Evolutionary conservation across 1,140 invertebrate genomes (phyloP), one percentile per base, ranked within the genome.

Genomic region (Cydia fagiglandana): DNA sequence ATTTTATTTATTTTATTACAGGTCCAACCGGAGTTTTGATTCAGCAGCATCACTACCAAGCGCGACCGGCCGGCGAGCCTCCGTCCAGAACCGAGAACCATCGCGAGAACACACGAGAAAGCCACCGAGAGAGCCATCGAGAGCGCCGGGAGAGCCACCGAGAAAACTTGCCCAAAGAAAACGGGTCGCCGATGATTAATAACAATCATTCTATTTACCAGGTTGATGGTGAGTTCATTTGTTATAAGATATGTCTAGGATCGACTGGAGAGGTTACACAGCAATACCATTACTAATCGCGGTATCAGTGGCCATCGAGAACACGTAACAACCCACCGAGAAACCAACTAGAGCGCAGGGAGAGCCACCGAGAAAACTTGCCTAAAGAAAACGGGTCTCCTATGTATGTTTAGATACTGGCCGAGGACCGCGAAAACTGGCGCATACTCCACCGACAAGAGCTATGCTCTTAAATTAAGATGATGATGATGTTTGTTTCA

Each of bases 21-120:
- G 97, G 97, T 73, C 97, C 97, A 28, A 97, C 96, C 0, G 97
- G 97, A 2, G 96, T 97, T 34, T 92, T 98, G 17, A 98, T 98
- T 83, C 97, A 98, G 85, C 97, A 98, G 88, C 97, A 98, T 94
- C 97, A 98, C 88, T 98, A 98, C 88, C 97, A 98, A 93, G 96
- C 96, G 13, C 94, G 96, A 3, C 96, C 96, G 3, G 93, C 95
- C 0, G 94, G 86, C 3, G 90, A 92, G 38, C 81, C 84, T 1
- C 80, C 86, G 2, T 82, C 85, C 3, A 80, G 81, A 56, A 79
- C 73, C 2, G 83, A 82, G 7, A 75, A 84, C 13, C 83, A 83
- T 6, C 80, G 83, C 7, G n/a, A 45, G 1, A 17, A 24, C n/a
- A 17, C 15, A 9, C 20, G 56, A 12, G 47, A 75, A 15, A 41